Conservation (phyloP, 2,888 invertebrate genomes). For the Ceratothoa steindachneri region DNA sequence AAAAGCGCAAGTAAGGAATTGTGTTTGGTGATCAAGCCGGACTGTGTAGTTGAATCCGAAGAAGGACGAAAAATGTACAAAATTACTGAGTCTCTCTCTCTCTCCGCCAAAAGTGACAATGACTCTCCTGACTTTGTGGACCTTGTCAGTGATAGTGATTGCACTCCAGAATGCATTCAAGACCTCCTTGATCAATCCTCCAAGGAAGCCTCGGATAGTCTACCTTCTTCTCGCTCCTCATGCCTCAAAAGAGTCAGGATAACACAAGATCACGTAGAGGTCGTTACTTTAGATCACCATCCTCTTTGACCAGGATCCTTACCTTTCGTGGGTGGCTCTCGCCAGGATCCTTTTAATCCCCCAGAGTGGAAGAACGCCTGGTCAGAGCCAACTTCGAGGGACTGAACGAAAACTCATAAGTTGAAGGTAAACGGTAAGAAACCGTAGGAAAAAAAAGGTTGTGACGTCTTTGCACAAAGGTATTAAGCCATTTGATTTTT, state of each 20-base stretch:
- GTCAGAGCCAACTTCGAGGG: too few species aligned
- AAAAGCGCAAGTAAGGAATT: background rate
- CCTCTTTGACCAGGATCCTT: constrained; percentile 21
- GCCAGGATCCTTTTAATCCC: background rate
- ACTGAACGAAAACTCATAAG: background rate
- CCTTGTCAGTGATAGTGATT: constrained; percentile 30
- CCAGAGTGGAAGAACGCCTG: too few species aligned
- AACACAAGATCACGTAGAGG: constrained; percentile 39
- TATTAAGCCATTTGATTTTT: background rate
- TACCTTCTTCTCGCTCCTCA: constrained; percentile 30
- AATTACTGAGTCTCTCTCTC: background rate
- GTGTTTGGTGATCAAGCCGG: background rate
- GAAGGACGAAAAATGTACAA: background rate
- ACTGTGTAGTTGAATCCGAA: background rate
- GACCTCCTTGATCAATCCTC: constrained; percentile 17
- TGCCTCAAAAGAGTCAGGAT: constrained; percentile 41
- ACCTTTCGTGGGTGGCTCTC: background rate
- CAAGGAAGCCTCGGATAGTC: constrained; percentile 15
- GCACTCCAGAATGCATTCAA: constrained; percentile 29
- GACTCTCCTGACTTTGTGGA: constrained; percentile 19
- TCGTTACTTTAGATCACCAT: constrained; percentile 39
- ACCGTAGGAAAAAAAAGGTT: background rate
- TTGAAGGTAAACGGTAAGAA: background rate
- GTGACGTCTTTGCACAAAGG: background rate
- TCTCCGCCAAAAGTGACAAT: background rate